Conservation (phyloP, 1,140 invertebrate species). For the Drosophila auraria region DNA sequence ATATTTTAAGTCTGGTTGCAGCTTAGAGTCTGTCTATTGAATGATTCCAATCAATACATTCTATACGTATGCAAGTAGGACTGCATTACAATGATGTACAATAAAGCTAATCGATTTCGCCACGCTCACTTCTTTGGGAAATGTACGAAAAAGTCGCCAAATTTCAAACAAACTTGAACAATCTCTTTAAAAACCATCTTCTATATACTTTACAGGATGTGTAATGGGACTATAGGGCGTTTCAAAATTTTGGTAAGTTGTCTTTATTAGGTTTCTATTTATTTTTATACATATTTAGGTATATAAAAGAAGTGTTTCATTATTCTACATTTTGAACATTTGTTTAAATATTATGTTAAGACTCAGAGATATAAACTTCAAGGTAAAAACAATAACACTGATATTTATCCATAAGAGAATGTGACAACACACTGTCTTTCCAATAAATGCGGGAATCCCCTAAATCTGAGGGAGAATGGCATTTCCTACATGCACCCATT, state of each 20-base stretch:
- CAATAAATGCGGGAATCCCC: not conserved
- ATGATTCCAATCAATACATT: not conserved
- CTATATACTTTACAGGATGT: not conserved
- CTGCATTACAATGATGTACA: not conserved
- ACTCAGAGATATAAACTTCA: not conserved
- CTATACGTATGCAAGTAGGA: not conserved
- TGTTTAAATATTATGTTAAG: not conserved
- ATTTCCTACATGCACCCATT: slow-evolving; percentile 6
- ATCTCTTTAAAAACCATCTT: too few relatives aligned
- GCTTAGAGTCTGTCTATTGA: too few relatives aligned
- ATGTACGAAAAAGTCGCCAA: not conserved
- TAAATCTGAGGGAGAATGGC: not conserved
- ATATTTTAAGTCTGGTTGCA: not conserved
- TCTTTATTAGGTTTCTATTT: not conserved
- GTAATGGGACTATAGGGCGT: too few relatives aligned
- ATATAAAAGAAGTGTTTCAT: too few relatives aligned
- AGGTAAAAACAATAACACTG: not conserved
- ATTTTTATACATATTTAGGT: too few relatives aligned
- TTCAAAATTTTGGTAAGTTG: not conserved
- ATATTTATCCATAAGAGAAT: not conserved
- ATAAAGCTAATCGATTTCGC: too few relatives aligned
- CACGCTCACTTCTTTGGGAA: not conserved
- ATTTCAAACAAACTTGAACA: not conserved
- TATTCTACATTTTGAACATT: too few relatives aligned
- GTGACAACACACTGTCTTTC: not conserved